Conservation (phyloP, 1,140 invertebrate genomes). For the Proales similis region DNA sequence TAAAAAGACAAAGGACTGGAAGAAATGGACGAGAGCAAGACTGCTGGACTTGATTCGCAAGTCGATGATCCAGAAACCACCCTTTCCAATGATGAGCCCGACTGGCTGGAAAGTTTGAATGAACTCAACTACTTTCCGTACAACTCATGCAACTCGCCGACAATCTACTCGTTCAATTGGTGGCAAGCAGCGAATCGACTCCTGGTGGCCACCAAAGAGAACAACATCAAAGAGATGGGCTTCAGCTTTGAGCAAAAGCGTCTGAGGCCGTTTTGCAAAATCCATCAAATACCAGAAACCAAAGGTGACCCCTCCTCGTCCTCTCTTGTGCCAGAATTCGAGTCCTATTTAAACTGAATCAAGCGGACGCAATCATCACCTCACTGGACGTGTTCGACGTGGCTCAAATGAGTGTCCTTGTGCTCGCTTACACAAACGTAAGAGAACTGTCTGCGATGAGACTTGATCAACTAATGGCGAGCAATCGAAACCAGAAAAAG, state of each 20-base stretch:
- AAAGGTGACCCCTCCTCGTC: slow-evolving; percentile 6
- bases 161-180: slow-evolving; percentile 35
- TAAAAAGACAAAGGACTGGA: too few species aligned
- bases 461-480: too few species aligned
- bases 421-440: neutral
- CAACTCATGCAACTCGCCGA: slow-evolving; percentile 30
- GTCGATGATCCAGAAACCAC: too few species aligned
- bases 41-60: too few species aligned
- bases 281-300: slow-evolving; percentile 17
- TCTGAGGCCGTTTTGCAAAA: slow-evolving; percentile 10
- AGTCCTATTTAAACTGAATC: neutral
- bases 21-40: too few species aligned
- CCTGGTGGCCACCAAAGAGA: slow-evolving; percentile 20
- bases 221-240: slow-evolving; percentile 14
- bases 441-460: too few species aligned
- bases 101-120: slow-evolving; percentile 14
- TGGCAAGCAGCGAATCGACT: slow-evolving; percentile 1
- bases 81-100: too few species aligned
- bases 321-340: neutral
- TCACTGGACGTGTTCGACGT: slow-evolving; percentile 28
- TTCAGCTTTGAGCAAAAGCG: neutral
- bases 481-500: too few species aligned
- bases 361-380: slow-evolving; percentile 12
- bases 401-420: slow-evolving; percentile 13
- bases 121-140: slow-evolving; percentile 30